phyloP scores from a whole-genome alignment of 2,113 vertebrate genomes.

The Antechinus stuartii region DNA sequence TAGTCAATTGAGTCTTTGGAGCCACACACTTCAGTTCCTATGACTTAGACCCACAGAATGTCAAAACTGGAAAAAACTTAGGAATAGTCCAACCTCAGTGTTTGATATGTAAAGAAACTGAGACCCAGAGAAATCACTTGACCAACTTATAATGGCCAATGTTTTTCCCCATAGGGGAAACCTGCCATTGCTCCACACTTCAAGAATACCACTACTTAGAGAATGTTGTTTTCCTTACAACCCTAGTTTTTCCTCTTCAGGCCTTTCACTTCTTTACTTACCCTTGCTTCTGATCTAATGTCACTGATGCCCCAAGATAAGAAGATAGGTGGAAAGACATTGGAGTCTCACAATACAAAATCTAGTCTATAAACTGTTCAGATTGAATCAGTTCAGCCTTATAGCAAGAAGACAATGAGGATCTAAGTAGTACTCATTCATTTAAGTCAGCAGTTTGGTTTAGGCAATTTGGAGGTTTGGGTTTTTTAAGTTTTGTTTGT shows the following conservation, averaged over 20 bases:
- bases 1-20: background rate
- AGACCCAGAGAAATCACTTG: background rate
- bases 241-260: background rate
- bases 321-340: background rate
- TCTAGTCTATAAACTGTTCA: background rate
- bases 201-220: background rate
- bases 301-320: background rate
- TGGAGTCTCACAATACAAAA: background rate
- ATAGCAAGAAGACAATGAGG: background rate
- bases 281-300: background rate
- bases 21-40: background rate
- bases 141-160: background rate
- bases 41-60: background rate
- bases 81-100: background rate
- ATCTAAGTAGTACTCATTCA: background rate
- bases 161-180: background rate
- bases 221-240: background rate
- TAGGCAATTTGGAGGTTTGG: too few relatives aligned
- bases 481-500: too few relatives aligned
- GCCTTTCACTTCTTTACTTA: background rate
- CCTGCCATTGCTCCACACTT: background rate
- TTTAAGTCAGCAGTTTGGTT: background rate
- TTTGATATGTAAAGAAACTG: background rate
- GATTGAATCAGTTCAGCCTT: background rate
- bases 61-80: background rate